Percentiles rank a stretch among this genome's conserved stretches.
Evolutionary conservation across 2,797 vertebrate genomes (phyloP).

Genomic region (Thaleichthys pacificus): DNA sequence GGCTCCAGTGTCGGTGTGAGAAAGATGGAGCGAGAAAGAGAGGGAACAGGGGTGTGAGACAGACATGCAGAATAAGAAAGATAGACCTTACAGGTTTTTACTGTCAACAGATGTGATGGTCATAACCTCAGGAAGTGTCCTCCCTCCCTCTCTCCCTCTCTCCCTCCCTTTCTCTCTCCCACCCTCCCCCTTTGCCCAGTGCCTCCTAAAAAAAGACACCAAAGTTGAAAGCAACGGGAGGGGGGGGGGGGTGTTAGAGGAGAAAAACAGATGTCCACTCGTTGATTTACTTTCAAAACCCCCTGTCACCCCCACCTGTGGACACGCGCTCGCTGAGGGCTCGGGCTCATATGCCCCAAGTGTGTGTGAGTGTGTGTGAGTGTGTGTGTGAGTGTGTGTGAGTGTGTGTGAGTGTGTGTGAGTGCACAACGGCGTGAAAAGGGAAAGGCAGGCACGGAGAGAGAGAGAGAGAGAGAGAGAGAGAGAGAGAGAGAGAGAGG

Average conservation of each 20-base stretch:
- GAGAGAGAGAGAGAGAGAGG: background rate
- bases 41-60: conserved; percentile 16
- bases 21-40: background rate
- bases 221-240: conserved; percentile 22
- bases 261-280: conserved; percentile 47
- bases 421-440: background rate
- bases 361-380: too few species aligned
- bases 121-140: conserved; percentile 34
- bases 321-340: conserved; percentile 14
- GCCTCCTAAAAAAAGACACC: conserved; percentile 16
- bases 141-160: background rate
- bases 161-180: background rate
- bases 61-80: background rate
- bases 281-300: conserved; percentile 23
- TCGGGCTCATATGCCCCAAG: background rate
- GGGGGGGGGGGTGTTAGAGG: conserved; percentile 24
- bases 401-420: background rate
- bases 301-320: conserved; percentile 30
- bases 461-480: conserved; percentile 7
- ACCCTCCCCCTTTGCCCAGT: background rate
- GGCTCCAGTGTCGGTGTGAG: background rate
- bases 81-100: background rate
- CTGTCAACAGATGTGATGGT: conserved; percentile 42
- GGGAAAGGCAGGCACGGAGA: conserved; percentile 6
- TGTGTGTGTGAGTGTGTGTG: background rate